Evolutionary conservation across 2,888 invertebrate genomes (phyloP).

Genomic region (Drosophila basisetae): DNA sequence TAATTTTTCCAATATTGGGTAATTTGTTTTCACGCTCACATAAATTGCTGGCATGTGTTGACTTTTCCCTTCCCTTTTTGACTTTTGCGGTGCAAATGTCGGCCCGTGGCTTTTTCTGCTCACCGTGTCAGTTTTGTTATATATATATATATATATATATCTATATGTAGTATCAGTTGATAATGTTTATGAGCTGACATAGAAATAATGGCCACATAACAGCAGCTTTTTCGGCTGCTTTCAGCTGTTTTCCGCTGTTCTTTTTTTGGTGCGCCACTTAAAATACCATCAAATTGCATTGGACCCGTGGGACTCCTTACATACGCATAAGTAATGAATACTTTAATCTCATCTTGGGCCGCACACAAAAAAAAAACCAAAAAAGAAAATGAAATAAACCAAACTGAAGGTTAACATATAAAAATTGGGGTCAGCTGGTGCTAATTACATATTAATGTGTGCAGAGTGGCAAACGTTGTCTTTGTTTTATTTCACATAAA

Average conservation of each 20-base stretch:
- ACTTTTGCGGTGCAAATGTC: slow-evolving; percentile 55
- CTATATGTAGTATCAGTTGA: slow-evolving; percentile 31
- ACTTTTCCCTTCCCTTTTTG: slow-evolving; percentile 36
- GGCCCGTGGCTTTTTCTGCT: slow-evolving; percentile 31
- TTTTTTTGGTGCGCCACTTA: slow-evolving; percentile 53
- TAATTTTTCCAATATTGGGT: slow-evolving; percentile 71
- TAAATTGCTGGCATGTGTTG: slow-evolving; percentile 61
- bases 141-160: neutral
- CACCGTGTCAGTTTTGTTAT: slow-evolving; percentile 10
- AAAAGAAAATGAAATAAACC: neutral
- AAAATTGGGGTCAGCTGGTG: slow-evolving; percentile 42
- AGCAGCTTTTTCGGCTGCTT: slow-evolving; percentile 3
- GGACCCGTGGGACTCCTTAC: slow-evolving; percentile 56
- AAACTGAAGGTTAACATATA: slow-evolving; percentile 14
- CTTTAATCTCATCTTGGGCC: slow-evolving; percentile 27
- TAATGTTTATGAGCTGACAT: slow-evolving; percentile 55
- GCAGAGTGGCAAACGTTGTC: neutral
- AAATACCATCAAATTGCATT: slow-evolving; percentile 73
- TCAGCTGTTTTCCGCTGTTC: slow-evolving; percentile 55
- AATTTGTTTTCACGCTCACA: slow-evolving; percentile 75
- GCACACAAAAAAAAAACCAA: neutral
- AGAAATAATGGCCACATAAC: slow-evolving; percentile 39
- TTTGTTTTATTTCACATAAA: neutral
- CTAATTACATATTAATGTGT: slow-evolving; percentile 67
- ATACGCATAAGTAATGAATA: slow-evolving; percentile 18